Conservation (phyloP, 1,140 invertebrate genomes). For the Calliphora vicina region DNA sequence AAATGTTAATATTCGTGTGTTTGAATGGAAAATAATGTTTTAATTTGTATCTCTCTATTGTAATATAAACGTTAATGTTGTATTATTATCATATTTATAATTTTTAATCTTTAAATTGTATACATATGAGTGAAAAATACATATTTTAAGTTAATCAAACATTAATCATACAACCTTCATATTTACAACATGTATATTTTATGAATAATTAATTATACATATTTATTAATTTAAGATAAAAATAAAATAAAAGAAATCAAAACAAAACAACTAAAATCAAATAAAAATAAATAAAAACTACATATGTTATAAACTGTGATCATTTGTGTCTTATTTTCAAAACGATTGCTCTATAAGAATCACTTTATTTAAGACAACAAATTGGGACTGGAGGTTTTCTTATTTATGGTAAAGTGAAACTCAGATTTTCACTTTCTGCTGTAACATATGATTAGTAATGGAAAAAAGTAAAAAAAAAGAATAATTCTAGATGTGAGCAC, state of each 20-base stretch:
- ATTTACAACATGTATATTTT: background rate
- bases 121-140: background rate
- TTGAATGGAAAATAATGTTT: no score
- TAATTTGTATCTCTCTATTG: background rate
- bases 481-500: no score
- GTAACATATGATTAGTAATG: no score
- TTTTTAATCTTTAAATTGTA: background rate
- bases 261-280: background rate
- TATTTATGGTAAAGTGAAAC: no score
- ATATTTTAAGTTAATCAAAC: background rate
- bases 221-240: background rate
- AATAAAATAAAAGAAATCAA: background rate
- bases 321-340: background rate
- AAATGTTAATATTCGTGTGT: no score
- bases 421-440: no score
- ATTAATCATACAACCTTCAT: background rate
- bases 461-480: no score
- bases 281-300: background rate
- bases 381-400: no score
- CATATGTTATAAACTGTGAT: background rate
- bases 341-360: no score
- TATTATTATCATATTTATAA: background rate
- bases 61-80: background rate
- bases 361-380: no score
- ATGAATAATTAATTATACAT: background rate